phyloP scores from a whole-genome alignment of 2,113 vertebrate species.

The Mola mola region DNA sequence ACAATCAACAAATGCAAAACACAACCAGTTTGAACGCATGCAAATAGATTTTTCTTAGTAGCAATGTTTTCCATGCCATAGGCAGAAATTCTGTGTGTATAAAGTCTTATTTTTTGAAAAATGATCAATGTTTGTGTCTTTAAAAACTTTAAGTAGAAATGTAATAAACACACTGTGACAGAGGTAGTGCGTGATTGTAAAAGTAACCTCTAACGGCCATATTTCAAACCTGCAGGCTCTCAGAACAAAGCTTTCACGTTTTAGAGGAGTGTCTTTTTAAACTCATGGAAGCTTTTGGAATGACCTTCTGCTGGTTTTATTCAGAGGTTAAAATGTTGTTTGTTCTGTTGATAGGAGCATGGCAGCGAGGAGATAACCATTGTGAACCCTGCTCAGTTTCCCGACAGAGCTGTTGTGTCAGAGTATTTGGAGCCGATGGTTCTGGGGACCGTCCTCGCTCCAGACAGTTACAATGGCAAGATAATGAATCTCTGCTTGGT shows the following conservation, averaged over 20 bases:
- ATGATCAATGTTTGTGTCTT: not conserved
- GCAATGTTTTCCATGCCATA: not conserved
- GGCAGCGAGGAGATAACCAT: conserved; percentile 89
- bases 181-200: not conserved
- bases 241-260: too few relatives aligned
- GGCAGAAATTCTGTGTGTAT: not conserved
- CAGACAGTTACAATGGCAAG: conserved; percentile 87
- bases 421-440: conserved; percentile 95
- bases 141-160: not conserved
- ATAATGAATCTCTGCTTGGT: conserved; percentile 95
- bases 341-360: conserved; percentile 81
- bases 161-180: not conserved
- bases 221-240: too few relatives aligned
- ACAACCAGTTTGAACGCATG: not conserved
- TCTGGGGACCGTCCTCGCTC: conserved; percentile 91
- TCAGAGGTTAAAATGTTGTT: not conserved
- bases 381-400: conserved; percentile 93
- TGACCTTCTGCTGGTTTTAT: not conserved
- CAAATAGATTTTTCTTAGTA: not conserved
- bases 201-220: not conserved
- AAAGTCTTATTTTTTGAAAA: too few relatives aligned
- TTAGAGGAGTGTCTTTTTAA: not conserved
- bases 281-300: not conserved
- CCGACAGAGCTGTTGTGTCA: conserved; percentile 85
- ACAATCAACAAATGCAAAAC: not conserved